Conservation (phyloP, 2,113 vertebrate species). For the Theristicus caerulescens region DNA sequence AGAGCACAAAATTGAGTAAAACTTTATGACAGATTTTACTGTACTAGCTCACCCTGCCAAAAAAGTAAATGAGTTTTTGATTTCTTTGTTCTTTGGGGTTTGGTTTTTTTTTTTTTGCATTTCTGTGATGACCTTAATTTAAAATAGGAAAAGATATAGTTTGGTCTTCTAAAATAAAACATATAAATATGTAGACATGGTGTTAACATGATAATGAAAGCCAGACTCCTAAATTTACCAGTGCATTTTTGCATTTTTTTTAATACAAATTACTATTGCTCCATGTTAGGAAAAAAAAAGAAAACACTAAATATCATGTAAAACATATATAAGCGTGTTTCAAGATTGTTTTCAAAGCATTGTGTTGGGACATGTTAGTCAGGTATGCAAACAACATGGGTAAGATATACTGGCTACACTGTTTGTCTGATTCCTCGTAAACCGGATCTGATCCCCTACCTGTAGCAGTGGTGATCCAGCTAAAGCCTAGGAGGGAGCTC, state of each 20-base stretch:
- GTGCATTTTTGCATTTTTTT: background rate
- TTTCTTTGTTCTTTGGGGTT: background rate
- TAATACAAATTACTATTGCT: background rate
- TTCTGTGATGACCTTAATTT: background rate
- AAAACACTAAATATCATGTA: background rate
- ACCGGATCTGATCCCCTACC: background rate
- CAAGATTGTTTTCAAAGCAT: background rate
- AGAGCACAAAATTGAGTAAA: background rate
- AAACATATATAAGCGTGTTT: background rate
- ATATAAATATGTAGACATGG: background rate
- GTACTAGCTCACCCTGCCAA: background rate
- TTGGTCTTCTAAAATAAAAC: background rate
- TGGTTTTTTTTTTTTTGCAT: background rate
- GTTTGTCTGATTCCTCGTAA: background rate
- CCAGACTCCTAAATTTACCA: background rate
- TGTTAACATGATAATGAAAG: background rate
- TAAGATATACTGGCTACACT: fast-evolving
- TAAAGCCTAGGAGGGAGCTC: background rate
- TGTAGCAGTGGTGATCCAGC: background rate
- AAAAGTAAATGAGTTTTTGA: background rate
- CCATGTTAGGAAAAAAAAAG: background rate
- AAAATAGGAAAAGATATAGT: background rate
- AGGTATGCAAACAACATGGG: background rate
- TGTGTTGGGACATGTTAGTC: background rate
- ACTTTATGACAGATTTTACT: background rate